Percentiles rank a stretch among this genome's conserved stretches.
These are phyloP conservation scores for Ia io DNA, from an alignment of 2,113 vertebrate species.

Conservation along the genomic window DNA sequence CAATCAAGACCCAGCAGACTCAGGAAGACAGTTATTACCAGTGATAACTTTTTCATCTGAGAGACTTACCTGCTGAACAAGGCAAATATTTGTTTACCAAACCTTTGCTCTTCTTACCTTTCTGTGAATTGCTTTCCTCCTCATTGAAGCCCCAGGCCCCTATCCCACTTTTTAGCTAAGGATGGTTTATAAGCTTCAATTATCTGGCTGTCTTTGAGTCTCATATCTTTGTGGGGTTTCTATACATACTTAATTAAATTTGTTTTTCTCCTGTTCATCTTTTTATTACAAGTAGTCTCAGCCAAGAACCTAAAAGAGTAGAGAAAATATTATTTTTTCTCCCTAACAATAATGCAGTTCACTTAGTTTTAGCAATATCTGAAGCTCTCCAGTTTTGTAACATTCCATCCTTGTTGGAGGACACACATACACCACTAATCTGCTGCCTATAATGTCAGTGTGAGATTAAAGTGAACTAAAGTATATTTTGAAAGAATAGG, in stretches of 20 bases:
- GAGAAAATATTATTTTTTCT: neutral
- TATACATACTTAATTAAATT: neutral
- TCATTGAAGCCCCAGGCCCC: neutral
- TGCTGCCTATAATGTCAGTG: neutral
- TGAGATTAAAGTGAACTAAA: neutral
- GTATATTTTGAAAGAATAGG: neutral
- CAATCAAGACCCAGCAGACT: neutral
- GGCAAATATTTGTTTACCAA: neutral
- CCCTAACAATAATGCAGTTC: neutral
- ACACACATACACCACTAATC: neutral
- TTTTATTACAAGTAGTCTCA: neutral
- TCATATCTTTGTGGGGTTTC: neutral
- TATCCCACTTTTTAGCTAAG: neutral
- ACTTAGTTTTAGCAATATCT: neutral
- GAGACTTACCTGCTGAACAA: neutral
- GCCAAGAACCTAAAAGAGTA: neutral
- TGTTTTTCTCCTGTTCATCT: neutral
- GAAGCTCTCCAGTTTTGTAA: neutral
- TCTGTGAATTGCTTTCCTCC: neutral
- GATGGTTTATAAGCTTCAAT: neutral
- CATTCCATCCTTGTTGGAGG: neutral
- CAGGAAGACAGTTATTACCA: neutral
- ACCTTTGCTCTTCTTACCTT: neutral
- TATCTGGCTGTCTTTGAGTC: neutral
- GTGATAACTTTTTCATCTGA: neutral